Evolutionary conservation across 2,113 vertebrate species (phyloP).

Genomic region (Cacatua alba): DNA sequence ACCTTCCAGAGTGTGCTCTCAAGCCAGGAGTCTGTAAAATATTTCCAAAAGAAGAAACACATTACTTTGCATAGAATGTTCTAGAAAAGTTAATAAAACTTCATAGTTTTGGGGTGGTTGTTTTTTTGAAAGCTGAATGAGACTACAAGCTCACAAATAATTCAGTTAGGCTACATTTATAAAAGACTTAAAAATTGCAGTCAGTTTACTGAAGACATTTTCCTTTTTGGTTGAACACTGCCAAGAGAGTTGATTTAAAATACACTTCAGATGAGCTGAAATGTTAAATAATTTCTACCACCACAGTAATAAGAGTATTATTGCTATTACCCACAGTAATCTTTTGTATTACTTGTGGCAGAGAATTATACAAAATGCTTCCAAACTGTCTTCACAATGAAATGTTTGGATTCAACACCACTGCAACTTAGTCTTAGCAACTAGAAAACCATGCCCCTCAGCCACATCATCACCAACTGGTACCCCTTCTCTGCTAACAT

Average conservation of each 20-base stretch:
- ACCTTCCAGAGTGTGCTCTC: constrained; percentile 80
- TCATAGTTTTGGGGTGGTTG: not conserved
- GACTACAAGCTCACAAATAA: not conserved
- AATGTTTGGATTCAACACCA: not conserved
- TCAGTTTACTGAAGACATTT: not conserved
- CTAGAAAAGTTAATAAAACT: not conserved
- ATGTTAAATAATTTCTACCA: not conserved
- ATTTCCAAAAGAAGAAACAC: not conserved
- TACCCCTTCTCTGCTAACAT: not conserved
- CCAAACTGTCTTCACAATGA: not conserved
- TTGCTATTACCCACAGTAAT: not conserved
- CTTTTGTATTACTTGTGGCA: not conserved
- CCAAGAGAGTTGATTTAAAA: not conserved
- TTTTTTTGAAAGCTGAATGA: not conserved
- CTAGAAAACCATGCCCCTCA: not conserved
- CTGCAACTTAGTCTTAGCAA: not conserved
- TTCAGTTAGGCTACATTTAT: not conserved
- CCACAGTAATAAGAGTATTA: not conserved
- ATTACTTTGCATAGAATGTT: not conserved
- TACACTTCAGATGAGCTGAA: not conserved
- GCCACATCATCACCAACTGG: not conserved
- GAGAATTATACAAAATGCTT: not conserved
- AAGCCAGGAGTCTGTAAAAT: constrained; percentile 89
- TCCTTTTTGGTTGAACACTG: not conserved
- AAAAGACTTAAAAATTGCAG: not conserved